Percentiles rank a stretch among this genome's conserved stretches.
phyloP scores from a whole-genome alignment of 2,888 invertebrate genomes.

The Imbricaverruca yamaguchii region DNA sequence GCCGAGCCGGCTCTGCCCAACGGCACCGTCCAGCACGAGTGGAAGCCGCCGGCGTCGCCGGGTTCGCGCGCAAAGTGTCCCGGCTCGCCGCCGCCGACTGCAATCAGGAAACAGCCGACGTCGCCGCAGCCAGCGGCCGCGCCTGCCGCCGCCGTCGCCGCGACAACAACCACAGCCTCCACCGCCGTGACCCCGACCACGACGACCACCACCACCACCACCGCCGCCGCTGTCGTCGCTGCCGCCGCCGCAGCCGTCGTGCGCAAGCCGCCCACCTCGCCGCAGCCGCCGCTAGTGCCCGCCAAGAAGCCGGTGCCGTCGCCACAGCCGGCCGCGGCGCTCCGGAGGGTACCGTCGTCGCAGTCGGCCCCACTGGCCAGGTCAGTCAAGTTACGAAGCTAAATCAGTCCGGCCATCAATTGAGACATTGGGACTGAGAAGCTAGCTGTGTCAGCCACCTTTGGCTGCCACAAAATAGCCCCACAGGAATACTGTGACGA shows the following conservation, averaged over 20 bases:
- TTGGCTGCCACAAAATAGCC: too few relatives aligned
- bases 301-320: neutral
- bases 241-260: neutral
- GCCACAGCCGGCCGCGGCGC: neutral
- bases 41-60: neutral
- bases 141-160: neutral
- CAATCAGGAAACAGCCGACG: neutral
- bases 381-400: neutral
- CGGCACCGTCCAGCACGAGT: slow-evolving; percentile 1
- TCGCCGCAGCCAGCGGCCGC: slow-evolving; percentile 13
- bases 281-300: neutral
- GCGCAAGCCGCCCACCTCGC: neutral
- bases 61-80: neutral
- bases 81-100: slow-evolving; percentile 3
- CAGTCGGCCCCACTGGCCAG: neutral
- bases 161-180: neutral
- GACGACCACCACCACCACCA: too few relatives aligned
- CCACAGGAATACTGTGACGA: too few relatives aligned
- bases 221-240: neutral
- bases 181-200: too few relatives aligned
- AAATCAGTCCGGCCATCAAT: neutral
- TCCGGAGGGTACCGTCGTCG: neutral
- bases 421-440: too few relatives aligned
- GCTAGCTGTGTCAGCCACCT: too few relatives aligned
- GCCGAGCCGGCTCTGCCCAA: neutral